Evolutionary conservation across 2,888 invertebrate genomes (phyloP).

Genomic region (Branchipolynoe longqiensis): DNA sequence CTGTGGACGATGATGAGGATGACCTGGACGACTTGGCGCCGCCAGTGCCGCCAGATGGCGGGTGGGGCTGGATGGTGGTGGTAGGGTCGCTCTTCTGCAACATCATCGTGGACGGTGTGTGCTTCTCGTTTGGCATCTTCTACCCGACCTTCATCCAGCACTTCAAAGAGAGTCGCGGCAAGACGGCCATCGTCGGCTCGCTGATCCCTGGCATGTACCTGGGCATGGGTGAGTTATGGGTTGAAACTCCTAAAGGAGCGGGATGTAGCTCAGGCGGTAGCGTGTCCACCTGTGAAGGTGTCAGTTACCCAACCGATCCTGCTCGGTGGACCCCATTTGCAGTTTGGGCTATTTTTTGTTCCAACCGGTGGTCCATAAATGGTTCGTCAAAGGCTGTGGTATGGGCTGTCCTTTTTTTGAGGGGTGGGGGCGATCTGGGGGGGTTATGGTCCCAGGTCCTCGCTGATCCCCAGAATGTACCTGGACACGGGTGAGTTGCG

Average conservation of each 20-base stretch:
- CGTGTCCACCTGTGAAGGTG: too few species aligned
- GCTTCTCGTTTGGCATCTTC: conserved; percentile 91
- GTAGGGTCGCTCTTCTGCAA: conserved; percentile 65
- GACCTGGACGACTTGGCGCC: conserved; percentile 27
- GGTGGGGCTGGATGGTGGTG: conserved; percentile 62
- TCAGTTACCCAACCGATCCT: too few species aligned
- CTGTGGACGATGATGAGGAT: background rate
- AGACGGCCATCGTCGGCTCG: conserved; percentile 91
- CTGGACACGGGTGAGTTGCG: background rate
- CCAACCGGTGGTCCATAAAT: too few species aligned
- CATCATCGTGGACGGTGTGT: conserved; percentile 88
- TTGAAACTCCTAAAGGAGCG: too few species aligned
- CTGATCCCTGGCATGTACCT: conserved; percentile 94
- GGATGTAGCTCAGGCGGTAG: too few species aligned
- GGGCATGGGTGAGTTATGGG: conserved; percentile 86
- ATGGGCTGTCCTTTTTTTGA: too few species aligned
- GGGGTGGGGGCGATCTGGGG: background rate
- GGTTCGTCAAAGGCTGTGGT: too few species aligned
- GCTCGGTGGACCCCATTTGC: too few species aligned
- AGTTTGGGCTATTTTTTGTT: too few species aligned
- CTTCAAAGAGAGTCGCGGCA: conserved; percentile 87
- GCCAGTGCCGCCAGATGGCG: conserved; percentile 62
- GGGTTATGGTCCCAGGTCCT: background rate
- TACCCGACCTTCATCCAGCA: conserved; percentile 85
- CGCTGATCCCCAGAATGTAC: background rate